Percentiles rank a stretch among this genome's conserved stretches.
Conservation (phyloP, 2,797 vertebrate species). For the Calcarius lapponicus region DNA sequence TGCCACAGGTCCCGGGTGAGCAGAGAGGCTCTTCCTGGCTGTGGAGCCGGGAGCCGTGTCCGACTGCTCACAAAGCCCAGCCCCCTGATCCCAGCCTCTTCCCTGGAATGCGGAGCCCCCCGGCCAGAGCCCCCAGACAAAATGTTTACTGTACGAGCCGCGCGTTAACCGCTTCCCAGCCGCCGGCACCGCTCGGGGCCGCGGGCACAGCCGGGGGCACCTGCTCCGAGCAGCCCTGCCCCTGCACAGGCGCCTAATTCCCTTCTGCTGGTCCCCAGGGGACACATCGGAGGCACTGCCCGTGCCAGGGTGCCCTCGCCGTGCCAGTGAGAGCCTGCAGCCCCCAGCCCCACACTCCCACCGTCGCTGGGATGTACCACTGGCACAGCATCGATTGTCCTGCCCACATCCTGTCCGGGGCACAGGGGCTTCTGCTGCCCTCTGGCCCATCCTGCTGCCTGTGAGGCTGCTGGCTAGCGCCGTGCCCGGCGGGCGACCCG, state of each 20-base stretch:
- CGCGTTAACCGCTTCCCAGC: constrained; percentile 24
- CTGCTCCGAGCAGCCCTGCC: rapidly evolving
- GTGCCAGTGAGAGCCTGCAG: not conserved
- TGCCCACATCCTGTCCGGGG: rapidly evolving
- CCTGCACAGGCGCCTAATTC: not conserved
- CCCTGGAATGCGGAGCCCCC: constrained; percentile 57
- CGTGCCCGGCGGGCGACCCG: not conserved
- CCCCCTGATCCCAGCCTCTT: constrained; percentile 40
- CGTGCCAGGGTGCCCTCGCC: rapidly evolving
- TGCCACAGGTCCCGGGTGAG: not conserved
- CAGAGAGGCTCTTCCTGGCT: not conserved
- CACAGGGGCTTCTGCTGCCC: not conserved
- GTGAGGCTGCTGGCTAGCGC: rapidly evolving
- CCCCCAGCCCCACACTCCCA: not conserved
- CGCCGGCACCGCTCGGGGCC: not conserved
- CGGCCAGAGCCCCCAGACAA: constrained; percentile 48
- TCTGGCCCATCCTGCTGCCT: not conserved
- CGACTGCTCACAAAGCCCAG: not conserved
- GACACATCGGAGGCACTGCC: rapidly evolving
- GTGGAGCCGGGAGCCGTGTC: not conserved
- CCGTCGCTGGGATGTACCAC: not conserved
- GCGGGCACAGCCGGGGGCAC: not conserved
- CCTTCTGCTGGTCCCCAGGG: not conserved
- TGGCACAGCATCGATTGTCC: rapidly evolving
- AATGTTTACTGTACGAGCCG: constrained; percentile 34